Percentiles rank a stretch among this genome's conserved stretches.
Evolutionary conservation across 1,140 invertebrate species (phyloP).

Genomic region (Anadara kagoshimensis): DNA sequence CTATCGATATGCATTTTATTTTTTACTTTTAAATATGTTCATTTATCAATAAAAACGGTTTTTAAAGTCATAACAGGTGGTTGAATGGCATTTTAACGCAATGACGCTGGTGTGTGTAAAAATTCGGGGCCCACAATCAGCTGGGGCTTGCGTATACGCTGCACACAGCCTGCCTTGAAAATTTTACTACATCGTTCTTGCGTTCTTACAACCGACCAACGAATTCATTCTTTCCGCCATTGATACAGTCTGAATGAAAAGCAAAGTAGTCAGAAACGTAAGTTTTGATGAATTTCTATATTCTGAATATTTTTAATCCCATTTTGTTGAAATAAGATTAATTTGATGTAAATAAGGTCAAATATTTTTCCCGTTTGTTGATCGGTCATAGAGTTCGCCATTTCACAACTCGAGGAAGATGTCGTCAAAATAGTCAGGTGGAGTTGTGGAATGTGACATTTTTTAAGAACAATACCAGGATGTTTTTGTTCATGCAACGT

Average conservation of each 20-base stretch:
- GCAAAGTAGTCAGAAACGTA: background rate
- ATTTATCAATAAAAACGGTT: conserved; percentile 2
- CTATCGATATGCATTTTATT: background rate
- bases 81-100: too few relatives aligned
- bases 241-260: background rate
- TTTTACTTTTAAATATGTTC: background rate
- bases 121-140: conserved; percentile 24
- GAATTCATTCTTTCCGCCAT: conserved; percentile 22
- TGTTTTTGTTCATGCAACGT: too few relatives aligned
- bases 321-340: too few relatives aligned
- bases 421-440: background rate
- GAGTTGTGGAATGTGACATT: too few relatives aligned
- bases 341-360: background rate
- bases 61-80: background rate
- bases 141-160: conserved; percentile 19
- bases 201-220: conserved; percentile 13
- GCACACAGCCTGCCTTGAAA: conserved; percentile 9
- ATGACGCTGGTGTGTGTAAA: background rate
- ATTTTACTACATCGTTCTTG: conserved; percentile 27
- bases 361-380: background rate
- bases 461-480: too few relatives aligned
- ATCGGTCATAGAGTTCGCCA: background rate
- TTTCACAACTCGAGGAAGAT: background rate
- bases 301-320: too few relatives aligned
- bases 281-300: too few relatives aligned